phyloP scores from a whole-genome alignment of 1,140 invertebrate genomes.

The Lucilia sericata region DNA sequence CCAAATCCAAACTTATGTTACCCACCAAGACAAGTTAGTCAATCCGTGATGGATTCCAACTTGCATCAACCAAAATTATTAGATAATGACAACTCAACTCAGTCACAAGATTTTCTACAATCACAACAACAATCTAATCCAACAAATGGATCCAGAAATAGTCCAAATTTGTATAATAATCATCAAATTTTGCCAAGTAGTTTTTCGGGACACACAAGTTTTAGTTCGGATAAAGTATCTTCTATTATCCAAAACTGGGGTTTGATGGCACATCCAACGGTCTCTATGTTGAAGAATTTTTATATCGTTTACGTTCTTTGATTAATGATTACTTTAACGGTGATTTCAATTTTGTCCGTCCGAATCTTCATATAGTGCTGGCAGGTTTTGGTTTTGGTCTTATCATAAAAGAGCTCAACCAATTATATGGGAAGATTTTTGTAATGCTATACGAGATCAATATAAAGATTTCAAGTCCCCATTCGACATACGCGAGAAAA shows the following conservation, averaged over 20 bases:
- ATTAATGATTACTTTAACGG: neutral
- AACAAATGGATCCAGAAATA: too few species aligned
- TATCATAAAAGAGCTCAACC: neutral
- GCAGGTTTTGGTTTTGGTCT: neutral
- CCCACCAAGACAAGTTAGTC: too few species aligned
- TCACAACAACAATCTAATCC: too few species aligned
- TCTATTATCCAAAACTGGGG: constrained; percentile 27
- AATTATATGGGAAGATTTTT: constrained; percentile 2
- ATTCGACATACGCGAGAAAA: too few species aligned
- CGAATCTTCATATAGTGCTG: constrained; percentile 28
- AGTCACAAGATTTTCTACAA: too few species aligned
- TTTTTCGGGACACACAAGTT: neutral
- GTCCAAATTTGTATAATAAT: too few species aligned
- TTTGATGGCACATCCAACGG: constrained; percentile 4
- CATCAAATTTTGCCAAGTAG: neutral
- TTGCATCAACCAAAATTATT: too few species aligned
- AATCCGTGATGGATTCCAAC: too few species aligned
- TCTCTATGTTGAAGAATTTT: constrained; percentile 35
- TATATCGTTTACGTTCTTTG: constrained; percentile 10
- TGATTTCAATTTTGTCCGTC: neutral
- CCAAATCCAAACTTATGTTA: too few species aligned
- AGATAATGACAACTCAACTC: too few species aligned
- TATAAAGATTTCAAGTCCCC: too few species aligned
- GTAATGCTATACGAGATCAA: neutral
- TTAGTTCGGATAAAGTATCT: neutral